phyloP scores from a whole-genome alignment of 2,888 invertebrate species.

The Odontocolon sp. region DNA sequence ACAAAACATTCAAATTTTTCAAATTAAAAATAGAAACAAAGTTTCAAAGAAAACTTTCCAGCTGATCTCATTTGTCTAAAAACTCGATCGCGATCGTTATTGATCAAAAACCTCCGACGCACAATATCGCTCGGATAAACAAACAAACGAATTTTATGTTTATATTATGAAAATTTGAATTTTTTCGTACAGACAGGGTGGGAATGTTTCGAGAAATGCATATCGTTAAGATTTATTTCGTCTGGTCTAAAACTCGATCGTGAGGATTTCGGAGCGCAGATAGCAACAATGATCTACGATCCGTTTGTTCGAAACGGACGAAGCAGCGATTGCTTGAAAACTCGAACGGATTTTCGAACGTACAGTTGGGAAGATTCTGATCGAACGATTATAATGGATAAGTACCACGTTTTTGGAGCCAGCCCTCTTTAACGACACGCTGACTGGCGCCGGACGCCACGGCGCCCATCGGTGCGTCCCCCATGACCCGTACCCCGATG shows the following conservation, averaged over 20 bases:
- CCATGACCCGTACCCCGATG: conserved; percentile 77
- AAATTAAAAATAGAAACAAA: too few species aligned
- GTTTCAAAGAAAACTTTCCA: too few species aligned
- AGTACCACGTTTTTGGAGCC: conserved; percentile 93
- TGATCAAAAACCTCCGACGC: not conserved
- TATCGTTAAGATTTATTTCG: not conserved
- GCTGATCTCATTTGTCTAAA: too few species aligned
- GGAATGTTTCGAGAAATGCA: too few species aligned
- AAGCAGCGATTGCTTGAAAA: conserved; percentile 1
- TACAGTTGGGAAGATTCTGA: not conserved
- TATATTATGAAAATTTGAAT: too few species aligned
- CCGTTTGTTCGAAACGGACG: not conserved
- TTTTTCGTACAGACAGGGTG: too few species aligned
- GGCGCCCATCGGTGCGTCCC: conserved; percentile 82
- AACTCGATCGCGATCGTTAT: not conserved
- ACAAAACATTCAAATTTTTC: not conserved
- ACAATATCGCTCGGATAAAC: too few species aligned
- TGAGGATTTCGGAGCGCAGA: not conserved
- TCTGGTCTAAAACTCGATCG: not conserved
- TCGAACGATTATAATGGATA: conserved; percentile 6
- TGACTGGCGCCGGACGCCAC: conserved; percentile 80
- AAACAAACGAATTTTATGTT: too few species aligned
- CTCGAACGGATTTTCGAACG: too few species aligned
- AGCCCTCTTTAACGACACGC: conserved; percentile 94
- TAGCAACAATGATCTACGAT: not conserved